phyloP scores from a whole-genome alignment of 2,888 invertebrate genomes.

The Sacculina carcini region DNA sequence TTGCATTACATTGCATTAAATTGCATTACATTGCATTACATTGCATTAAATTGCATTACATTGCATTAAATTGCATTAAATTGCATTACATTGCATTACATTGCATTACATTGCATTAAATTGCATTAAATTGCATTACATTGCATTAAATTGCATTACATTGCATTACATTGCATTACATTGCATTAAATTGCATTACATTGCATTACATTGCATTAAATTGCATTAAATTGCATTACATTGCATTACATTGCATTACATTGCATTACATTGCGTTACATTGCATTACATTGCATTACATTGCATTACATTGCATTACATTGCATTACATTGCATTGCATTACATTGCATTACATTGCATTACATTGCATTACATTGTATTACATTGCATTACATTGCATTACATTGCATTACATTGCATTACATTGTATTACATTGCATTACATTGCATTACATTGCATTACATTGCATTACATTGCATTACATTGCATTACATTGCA shows the following conservation, averaged over 20 bases:
- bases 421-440: neutral
- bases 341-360: neutral
- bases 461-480: neutral
- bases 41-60: neutral
- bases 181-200: neutral
- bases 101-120: neutral
- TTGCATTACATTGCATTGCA: neutral
- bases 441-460: neutral
- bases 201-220: neutral
- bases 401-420: neutral
- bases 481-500: neutral
- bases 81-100: neutral
- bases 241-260: neutral
- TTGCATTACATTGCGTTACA: neutral
- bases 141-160: neutral
- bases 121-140: neutral
- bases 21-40: neutral
- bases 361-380: neutral
- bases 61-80: neutral
- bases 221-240: neutral
- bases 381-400: neutral
- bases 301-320: neutral
- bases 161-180: neutral
- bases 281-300: neutral
- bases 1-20: neutral